Evolutionary conservation across 2,888 invertebrate species (phyloP).

Genomic region (Pardosa pseudoannulata): DNA sequence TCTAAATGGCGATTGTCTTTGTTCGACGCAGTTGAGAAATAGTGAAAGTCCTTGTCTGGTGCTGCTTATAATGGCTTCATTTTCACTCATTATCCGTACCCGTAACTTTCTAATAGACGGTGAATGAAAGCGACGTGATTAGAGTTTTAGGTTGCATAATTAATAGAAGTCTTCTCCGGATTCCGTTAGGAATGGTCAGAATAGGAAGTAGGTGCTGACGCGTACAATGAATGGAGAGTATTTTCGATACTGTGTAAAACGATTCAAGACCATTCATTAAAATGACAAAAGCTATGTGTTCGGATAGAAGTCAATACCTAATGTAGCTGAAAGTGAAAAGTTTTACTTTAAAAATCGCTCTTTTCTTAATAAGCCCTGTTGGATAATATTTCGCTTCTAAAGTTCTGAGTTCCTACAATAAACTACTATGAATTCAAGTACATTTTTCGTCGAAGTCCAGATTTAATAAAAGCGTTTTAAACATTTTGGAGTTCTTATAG

Average conservation of each 20-base stretch:
- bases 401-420: too few species aligned
- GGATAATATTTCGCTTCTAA: too few species aligned
- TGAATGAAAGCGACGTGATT: slow-evolving; percentile 62
- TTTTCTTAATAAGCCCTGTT: too few species aligned
- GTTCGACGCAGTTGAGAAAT: slow-evolving; percentile 54
- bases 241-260: background rate
- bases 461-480: too few species aligned
- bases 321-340: too few species aligned
- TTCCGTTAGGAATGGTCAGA: background rate
- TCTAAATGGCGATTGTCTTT: slow-evolving; percentile 49
- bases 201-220: background rate
- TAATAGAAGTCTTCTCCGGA: slow-evolving; percentile 8
- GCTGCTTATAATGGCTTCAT: slow-evolving; percentile 49
- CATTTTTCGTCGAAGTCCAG: too few species aligned
- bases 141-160: slow-evolving; percentile 65
- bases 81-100: slow-evolving; percentile 56
- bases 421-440: too few species aligned
- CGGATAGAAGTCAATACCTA: too few species aligned
- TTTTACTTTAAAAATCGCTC: too few species aligned
- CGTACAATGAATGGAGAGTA: background rate
- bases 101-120: slow-evolving; percentile 34
- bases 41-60: slow-evolving; percentile 48
- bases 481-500: too few species aligned
- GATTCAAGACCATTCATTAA: background rate
- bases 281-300: too few species aligned